Base-by-base conservation (phyloP, 2,113 vertebrate species). In the Engystomops pustulosus region DNA sequence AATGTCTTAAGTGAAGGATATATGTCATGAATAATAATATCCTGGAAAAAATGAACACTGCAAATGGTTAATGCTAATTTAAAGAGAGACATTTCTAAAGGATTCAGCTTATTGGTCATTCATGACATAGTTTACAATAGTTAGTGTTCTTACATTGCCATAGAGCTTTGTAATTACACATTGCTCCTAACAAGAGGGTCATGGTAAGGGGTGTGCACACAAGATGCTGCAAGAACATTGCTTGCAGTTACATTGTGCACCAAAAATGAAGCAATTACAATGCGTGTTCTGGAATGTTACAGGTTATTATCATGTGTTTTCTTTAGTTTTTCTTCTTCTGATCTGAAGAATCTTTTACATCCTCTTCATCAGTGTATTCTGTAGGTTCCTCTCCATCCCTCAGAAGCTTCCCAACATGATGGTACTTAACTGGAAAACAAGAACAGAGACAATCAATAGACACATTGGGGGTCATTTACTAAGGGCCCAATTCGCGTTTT, bases 351-450 rank as follows among this genome's bases (percentile, higher is more conserved):
- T 91, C 90, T 86, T 94, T 91, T 0, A 15, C 84, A 45, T 91
- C 91, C 74, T 99, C 98, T 7, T 97, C 97, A 38, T 99, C 98
- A 0, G 98, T 97, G 92, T 99, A 99, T 79, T 97, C 94, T 0
- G 94, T 94, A 1, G 95, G 96, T 38, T 99, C 96, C 79, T 99
- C 98, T 3, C 96, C 98, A 0, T 96, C 95, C 83, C 95, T 97
- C 93, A 99, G 92, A 69, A 99, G 96, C 83, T 97, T 98, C 77
- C 98, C 98, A 55, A 99, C 86, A 1, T 96, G 94, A 91, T 97
- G 95, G 18, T 99, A 99, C 86, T 99, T 99, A 88, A 95, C 97
- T 99, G 92, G 11, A 79, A 32, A 71, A 80, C 27, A 8, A 25
- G 7, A 81, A 23, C 0, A 7, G 23, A 80, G 36, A 65, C n/a